phyloP scores from a whole-genome alignment of 2,888 invertebrate species.

The Sinotaia quadrata region DNA sequence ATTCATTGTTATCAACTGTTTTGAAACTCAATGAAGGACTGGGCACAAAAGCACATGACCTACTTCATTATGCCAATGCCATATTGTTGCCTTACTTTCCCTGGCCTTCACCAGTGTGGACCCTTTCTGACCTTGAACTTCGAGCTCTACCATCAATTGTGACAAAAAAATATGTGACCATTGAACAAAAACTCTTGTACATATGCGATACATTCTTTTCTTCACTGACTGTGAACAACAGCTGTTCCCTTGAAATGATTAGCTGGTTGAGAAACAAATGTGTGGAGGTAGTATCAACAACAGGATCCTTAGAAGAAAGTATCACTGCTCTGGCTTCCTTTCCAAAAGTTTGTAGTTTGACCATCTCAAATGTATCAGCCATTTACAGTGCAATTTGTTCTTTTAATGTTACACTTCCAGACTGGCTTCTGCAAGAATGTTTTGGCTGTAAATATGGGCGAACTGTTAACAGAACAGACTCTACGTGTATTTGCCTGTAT shows the following conservation, averaged over 20 bases:
- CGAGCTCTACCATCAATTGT: conserved; percentile 24
- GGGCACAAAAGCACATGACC: conserved; percentile 47
- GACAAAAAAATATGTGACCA: conserved; percentile 12
- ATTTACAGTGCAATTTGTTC: conserved; percentile 36
- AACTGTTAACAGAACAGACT: neutral
- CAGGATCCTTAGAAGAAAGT: conserved; percentile 38
- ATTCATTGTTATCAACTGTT: conserved; percentile 41
- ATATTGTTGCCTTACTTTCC: conserved; percentile 51
- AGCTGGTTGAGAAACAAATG: conserved; percentile 46
- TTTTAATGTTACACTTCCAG: conserved; percentile 36
- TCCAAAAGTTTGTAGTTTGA: conserved; percentile 37
- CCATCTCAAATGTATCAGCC: conserved; percentile 23
- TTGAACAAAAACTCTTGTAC: conserved; percentile 29
- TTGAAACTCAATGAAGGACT: conserved; percentile 51
- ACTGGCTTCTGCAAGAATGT: conserved; percentile 48
- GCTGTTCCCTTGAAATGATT: conserved; percentile 30
- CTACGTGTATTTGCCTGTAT: conserved; percentile 46
- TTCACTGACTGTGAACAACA: conserved; percentile 30
- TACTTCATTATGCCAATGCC: conserved; percentile 41
- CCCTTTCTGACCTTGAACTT: conserved; percentile 44
- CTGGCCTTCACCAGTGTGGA: conserved; percentile 57
- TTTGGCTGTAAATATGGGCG: conserved; percentile 47
- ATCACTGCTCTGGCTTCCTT: conserved; percentile 47
- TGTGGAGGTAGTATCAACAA: conserved; percentile 37
- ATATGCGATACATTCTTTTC: conserved; percentile 45